Conservation (phyloP, 2,113 vertebrate species). For the Petrocephalus zakoni region DNA sequence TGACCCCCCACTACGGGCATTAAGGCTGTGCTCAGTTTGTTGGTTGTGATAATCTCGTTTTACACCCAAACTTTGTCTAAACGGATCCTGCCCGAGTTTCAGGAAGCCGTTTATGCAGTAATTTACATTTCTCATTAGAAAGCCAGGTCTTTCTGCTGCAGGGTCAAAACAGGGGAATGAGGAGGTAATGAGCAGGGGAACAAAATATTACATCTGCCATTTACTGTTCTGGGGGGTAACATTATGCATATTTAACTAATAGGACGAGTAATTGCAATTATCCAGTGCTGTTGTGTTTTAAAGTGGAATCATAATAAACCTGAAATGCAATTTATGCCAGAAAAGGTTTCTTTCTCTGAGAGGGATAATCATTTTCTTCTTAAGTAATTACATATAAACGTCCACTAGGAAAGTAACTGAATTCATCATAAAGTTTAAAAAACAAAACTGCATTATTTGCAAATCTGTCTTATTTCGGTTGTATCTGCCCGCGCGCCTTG, state of each 20-base stretch:
- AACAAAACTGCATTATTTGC: not conserved
- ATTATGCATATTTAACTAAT: slow-evolving; percentile 75
- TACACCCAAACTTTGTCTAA: slow-evolving; percentile 41
- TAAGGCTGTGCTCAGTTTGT: slow-evolving; percentile 34
- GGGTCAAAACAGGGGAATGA: slow-evolving; percentile 75
- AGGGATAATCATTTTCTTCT: slow-evolving; percentile 9
- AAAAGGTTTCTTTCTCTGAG: not conserved
- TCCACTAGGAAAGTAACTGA: not conserved
- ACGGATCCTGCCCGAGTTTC: slow-evolving; percentile 43
- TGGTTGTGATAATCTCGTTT: slow-evolving; percentile 40
- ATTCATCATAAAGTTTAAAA: not conserved
- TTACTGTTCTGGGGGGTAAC: slow-evolving; percentile 69
- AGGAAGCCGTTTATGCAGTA: slow-evolving; percentile 56
- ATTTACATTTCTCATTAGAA: slow-evolving; percentile 98
- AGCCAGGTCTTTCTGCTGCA: slow-evolving; percentile 80
- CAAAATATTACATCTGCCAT: slow-evolving; percentile 90
- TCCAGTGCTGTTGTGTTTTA: slow-evolving; percentile 63
- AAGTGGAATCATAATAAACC: slow-evolving; percentile 65
- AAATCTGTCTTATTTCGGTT: not conserved
- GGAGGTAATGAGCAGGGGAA: slow-evolving; percentile 87
- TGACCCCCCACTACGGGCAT: not conserved
- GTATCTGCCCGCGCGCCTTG: too few relatives aligned
- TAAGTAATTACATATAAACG: slow-evolving; percentile 9
- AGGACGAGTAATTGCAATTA: slow-evolving; percentile 70
- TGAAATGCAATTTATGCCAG: slow-evolving; percentile 68